Conservation (phyloP, 2,888 invertebrate genomes). For the Halictus quadricinctus region DNA sequence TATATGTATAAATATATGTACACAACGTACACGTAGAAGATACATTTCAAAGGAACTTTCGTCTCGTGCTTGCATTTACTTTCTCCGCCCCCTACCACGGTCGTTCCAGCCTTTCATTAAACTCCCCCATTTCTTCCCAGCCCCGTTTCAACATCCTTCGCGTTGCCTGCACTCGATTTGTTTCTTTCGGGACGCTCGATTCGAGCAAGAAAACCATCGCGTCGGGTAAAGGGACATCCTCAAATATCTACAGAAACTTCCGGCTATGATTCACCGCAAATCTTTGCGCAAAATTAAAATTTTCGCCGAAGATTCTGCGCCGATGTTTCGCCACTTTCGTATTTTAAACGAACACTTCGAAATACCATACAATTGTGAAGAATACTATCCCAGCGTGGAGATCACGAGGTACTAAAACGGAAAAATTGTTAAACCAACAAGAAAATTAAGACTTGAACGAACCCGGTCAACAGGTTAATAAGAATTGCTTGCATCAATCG, state of each 20-base stretch:
- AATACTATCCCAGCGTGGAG: background rate
- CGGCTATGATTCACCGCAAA: background rate
- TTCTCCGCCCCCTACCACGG: slow-evolving; percentile 39
- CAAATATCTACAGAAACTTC: too few species aligned
- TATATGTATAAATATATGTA: slow-evolving; percentile 59
- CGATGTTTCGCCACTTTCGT: background rate
- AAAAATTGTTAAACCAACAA: too few species aligned
- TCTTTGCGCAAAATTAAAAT: too few species aligned
- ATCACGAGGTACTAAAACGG: too few species aligned
- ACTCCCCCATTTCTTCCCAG: slow-evolving; percentile 26
- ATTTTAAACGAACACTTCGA: too few species aligned
- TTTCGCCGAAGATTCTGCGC: background rate
- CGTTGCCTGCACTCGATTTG: background rate
- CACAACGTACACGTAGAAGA: slow-evolving; percentile 53
- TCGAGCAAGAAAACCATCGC: background rate
- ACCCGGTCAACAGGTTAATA: too few species aligned
- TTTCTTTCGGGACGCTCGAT: background rate
- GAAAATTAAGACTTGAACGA: too few species aligned
- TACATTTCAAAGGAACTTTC: slow-evolving; percentile 61
- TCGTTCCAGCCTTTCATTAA: slow-evolving; percentile 41
- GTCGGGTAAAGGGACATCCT: background rate
- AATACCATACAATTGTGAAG: background rate
- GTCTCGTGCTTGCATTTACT: slow-evolving; percentile 43
- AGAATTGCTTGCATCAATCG: too few species aligned
- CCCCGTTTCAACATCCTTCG: background rate